Percentiles rank a stretch among this genome's conserved stretches.
These are phyloP conservation scores for Danio jaintianensis DNA, from an alignment of 2,797 vertebrate genomes.

Conservation along the genomic window DNA sequence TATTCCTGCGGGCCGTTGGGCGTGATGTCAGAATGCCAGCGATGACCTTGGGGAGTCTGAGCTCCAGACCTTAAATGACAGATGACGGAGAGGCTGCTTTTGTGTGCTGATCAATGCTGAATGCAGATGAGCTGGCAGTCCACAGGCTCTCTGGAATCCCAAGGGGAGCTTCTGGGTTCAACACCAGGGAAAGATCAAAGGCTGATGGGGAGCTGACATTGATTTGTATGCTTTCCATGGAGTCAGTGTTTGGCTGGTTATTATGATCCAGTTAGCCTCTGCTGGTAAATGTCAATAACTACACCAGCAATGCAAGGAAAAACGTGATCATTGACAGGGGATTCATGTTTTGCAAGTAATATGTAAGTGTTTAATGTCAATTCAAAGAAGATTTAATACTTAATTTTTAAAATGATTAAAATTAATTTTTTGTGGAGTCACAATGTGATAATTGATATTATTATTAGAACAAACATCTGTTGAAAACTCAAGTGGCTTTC, in stretches of 20 bases:
- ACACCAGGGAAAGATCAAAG: conserved; percentile 45
- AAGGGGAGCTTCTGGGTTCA: conserved; percentile 34
- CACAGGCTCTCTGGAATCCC: conserved; percentile 23
- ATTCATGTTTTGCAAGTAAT: neutral
- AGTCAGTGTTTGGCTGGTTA: neutral
- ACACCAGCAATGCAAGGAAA: neutral
- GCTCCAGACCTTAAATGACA: conserved; percentile 57
- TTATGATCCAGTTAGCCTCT: conserved; percentile 29
- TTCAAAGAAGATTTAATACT: neutral
- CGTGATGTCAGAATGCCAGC: conserved; percentile 58
- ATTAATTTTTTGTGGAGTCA: neutral
- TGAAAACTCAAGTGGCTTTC: no score
- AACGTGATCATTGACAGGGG: neutral
- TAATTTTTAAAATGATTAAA: neutral
- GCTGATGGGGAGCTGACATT: conserved; percentile 25
- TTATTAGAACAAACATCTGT: no score
- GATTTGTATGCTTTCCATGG: conserved; percentile 18
- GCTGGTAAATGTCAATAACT: conserved; percentile 14
- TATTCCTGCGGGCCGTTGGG: conserved; percentile 49
- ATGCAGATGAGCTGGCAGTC: conserved; percentile 52
- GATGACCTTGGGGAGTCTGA: conserved; percentile 59
- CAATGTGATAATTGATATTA: no score
- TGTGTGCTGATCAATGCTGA: conserved; percentile 48
- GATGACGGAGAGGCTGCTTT: conserved; percentile 46
- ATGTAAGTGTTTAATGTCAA: neutral